phyloP scores from a whole-genome alignment of 2,113 vertebrate genomes.

The Platysternon megacephalum region DNA sequence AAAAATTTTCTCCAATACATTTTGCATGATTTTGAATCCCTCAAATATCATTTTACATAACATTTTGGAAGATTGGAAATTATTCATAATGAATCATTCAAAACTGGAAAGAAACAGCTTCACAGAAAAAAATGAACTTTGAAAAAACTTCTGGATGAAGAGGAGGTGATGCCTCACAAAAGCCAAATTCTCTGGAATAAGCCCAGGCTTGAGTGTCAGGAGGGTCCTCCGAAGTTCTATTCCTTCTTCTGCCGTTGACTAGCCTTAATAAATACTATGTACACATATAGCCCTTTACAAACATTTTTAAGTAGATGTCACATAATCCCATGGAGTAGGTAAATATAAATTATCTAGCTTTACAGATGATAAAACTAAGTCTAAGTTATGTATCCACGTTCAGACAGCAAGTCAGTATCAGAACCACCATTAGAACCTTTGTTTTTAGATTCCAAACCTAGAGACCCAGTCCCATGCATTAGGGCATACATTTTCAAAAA shows the following conservation, averaged over 20 bases:
- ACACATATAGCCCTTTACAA: neutral
- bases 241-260: neutral
- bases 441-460: neutral
- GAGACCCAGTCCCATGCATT: neutral
- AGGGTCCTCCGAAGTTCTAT: neutral
- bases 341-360: neutral
- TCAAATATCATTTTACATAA: neutral
- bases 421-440: neutral
- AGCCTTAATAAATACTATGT: neutral
- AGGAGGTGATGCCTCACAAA: neutral
- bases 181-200: neutral
- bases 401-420: neutral
- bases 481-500: neutral
- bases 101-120: neutral
- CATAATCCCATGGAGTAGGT: neutral
- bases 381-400: neutral
- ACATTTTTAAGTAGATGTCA: neutral
- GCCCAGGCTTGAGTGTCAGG: neutral
- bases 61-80: neutral
- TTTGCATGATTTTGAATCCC: neutral
- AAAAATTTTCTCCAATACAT: neutral
- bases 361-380: neutral
- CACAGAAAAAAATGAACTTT: neutral
- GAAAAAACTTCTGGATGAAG: neutral
- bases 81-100: neutral